Conservation (phyloP, 2,888 invertebrate species). For the Conistra vaccinii region DNA sequence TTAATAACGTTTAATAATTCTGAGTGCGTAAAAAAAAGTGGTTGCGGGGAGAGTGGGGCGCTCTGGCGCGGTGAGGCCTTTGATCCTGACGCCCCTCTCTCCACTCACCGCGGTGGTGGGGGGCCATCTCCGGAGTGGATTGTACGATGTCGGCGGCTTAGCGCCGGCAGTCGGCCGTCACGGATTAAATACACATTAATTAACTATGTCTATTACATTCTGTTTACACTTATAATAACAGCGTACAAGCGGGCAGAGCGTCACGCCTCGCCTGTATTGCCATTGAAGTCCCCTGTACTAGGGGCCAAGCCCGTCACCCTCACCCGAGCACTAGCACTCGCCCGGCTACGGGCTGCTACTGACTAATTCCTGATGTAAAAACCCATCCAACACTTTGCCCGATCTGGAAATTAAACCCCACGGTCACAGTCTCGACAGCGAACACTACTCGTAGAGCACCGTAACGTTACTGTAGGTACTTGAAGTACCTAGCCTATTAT, state of each 20-base stretch:
- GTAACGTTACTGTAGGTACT: too few species aligned
- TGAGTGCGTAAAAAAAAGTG: conserved; percentile 34
- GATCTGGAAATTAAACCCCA: background rate
- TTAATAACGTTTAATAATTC: conserved; percentile 39
- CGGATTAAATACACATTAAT: conserved; percentile 33
- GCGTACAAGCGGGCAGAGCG: background rate
- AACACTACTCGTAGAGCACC: background rate
- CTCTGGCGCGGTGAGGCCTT: conserved; percentile 24
- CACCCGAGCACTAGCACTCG: background rate
- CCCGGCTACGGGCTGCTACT: background rate
- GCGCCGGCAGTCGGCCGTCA: conserved; percentile 6
- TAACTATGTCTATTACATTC: conserved; percentile 19
- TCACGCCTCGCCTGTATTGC: too few species aligned
- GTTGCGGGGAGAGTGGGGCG: conserved; percentile 4
- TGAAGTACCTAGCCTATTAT: too few species aligned
- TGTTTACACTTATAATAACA: background rate
- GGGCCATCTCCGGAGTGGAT: conserved; percentile 22
- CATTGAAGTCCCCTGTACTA: background rate
- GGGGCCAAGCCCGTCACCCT: background rate
- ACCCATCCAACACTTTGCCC: background rate
- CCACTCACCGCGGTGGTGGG: background rate
- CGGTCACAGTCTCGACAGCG: too few species aligned
- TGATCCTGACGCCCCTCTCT: conserved; percentile 16
- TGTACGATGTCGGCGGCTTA: conserved; percentile 36
- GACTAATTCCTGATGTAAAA: too few species aligned